Conservation (phyloP, 2,888 invertebrate genomes). For the Strigamia maritima region DNA sequence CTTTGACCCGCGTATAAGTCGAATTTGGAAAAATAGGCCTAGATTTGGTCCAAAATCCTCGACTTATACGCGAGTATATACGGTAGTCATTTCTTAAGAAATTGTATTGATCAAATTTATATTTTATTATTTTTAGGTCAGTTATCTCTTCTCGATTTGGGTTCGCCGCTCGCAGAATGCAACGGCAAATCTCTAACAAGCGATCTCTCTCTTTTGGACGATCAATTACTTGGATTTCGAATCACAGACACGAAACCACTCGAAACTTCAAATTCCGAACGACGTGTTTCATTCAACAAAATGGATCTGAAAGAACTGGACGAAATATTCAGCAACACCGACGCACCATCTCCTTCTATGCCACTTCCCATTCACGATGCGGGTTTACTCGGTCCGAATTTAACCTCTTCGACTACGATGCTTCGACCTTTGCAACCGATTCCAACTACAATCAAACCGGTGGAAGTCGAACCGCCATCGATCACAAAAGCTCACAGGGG, state of each 20-base stretch:
- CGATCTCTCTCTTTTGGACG: slow-evolving; percentile 46
- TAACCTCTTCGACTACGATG: not conserved
- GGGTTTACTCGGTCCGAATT: not conserved
- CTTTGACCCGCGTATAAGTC: too few relatives aligned
- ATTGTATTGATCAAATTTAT: not conserved
- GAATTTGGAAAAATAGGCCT: too few relatives aligned
- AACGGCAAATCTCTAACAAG: slow-evolving; percentile 42
- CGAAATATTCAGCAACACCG: not conserved
- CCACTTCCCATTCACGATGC: not conserved
- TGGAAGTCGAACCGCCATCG: not conserved
- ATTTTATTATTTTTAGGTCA: not conserved
- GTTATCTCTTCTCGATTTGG: slow-evolving; percentile 56
- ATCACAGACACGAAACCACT: slow-evolving; percentile 36
- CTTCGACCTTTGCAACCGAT: not conserved
- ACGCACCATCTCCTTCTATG: not conserved
- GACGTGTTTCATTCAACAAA: not conserved
- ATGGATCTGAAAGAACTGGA: not conserved
- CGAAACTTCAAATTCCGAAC: slow-evolving; percentile 42
- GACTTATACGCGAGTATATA: too few relatives aligned
- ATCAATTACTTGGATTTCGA: slow-evolving; percentile 49
- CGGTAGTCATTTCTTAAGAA: too few relatives aligned
- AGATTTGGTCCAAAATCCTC: too few relatives aligned
- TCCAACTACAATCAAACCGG: not conserved
- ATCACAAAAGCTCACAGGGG: slow-evolving; percentile 52
- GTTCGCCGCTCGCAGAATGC: slow-evolving; percentile 51